Evolutionary conservation across 2,888 invertebrate species (phyloP), one percentile per base, ranked within the genome.

Genomic region (Epirrhoe alternata): DNA sequence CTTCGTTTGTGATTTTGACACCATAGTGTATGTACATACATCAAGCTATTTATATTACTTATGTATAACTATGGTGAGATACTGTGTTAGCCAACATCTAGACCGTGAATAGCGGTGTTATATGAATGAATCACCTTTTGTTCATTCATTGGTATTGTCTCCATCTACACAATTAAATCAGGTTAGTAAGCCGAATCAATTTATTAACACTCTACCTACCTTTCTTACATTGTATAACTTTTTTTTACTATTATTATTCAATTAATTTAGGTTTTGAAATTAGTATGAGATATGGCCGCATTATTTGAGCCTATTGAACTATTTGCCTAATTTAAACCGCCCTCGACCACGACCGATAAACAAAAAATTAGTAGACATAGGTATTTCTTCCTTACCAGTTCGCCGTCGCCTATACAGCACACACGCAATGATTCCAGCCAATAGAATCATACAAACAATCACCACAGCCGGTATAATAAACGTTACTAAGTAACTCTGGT

Each of bases 401-500:
- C 97, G 95, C 72, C 97, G 95, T 77, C 97, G 94, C 75, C 97
- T 95, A 83, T 98, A 98, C 57, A 99, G 91, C 61, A 98, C 95
- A 81, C 98, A 97, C 0, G 98, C 98, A 61, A 98, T 96, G 61
- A 98, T 94, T 0, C 97, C 96, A 0, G 98, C 98, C 52, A 99
- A 92, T 12, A 98, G 87, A 47, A 99, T 94, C 97, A 99, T 98
- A 17, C 96, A 95, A 0, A 97, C 95, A 66, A 99, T 97, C 35
- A 98, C 97, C 12, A 97, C 95, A 0, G 97, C 97, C 0, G 99
- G 98, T 65, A 99, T 95, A 49, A 99, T 96, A 73, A 97, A 98
- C 8, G 98, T 98, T 58, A 96, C 94, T 74, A 97, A 85, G 76
- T 96, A 96, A 14, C 73, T 80, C 50, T 81, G 83, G 47, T 85